Conservation (phyloP, 2,888 invertebrate genomes). For the Falcaria lacertinaria region DNA sequence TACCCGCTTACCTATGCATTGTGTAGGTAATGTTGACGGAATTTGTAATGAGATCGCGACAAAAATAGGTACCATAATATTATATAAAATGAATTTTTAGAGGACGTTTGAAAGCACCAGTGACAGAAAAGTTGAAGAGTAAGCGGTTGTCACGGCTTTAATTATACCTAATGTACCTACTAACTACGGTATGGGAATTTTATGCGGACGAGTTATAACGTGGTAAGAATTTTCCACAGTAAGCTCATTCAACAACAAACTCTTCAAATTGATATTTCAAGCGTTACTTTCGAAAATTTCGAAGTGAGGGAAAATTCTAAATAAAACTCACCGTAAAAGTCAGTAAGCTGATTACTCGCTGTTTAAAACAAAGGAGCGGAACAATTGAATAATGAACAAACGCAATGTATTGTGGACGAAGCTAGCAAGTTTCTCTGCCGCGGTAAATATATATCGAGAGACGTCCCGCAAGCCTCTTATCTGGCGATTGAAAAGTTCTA, state of each 20-base stretch:
- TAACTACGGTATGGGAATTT: too few species aligned
- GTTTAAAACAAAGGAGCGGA: slow-evolving; percentile 30
- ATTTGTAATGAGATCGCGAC: not conserved
- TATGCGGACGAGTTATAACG: too few species aligned
- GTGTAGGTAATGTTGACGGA: not conserved
- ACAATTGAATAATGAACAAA: slow-evolving; percentile 62
- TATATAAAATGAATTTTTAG: not conserved
- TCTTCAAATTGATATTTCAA: slow-evolving; percentile 9
- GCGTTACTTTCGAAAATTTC: slow-evolving; percentile 13
- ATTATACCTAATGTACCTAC: too few species aligned
- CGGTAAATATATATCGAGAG: slow-evolving; percentile 63
- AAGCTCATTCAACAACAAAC: not conserved
- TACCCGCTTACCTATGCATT: slow-evolving; percentile 1
- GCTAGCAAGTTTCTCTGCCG: slow-evolving; percentile 34
- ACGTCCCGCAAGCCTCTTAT: slow-evolving; percentile 69
- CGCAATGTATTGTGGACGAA: slow-evolving; percentile 51
- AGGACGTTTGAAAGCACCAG: too few species aligned
- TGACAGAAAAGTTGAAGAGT: too few species aligned
- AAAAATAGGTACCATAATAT: not conserved
- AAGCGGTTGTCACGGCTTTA: too few species aligned
- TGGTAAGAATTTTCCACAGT: too few species aligned
- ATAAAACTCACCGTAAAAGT: slow-evolving; percentile 27
- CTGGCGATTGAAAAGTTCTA: slow-evolving; percentile 66
- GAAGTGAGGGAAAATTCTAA: not conserved
- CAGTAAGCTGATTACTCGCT: slow-evolving; percentile 33